Evolutionary conservation across 2,113 vertebrate species (phyloP).

Genomic region (Pangasianodon gigas): DNA sequence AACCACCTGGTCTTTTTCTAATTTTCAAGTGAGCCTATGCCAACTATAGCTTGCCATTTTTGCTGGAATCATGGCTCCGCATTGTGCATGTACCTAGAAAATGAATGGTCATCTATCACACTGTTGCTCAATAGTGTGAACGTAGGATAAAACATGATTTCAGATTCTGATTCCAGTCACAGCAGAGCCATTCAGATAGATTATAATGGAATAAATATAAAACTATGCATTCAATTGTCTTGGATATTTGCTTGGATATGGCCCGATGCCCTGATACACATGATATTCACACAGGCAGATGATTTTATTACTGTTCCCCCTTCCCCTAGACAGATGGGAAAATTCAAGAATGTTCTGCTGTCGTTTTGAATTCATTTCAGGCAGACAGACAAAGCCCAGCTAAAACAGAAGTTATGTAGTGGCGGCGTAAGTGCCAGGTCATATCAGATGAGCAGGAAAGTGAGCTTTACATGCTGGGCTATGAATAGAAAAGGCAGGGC

Average conservation of each 20-base stretch:
- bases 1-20: neutral
- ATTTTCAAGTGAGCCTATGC: neutral
- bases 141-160: neutral
- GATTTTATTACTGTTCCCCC: constrained; percentile 20
- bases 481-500: neutral
- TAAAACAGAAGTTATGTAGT: neutral
- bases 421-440: neutral
- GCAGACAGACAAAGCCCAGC: neutral
- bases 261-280: neutral
- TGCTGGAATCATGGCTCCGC: neutral
- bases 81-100: constrained; percentile 3
- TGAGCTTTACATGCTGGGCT: neutral
- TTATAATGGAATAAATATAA: neutral
- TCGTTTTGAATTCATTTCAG: constrained; percentile 29
- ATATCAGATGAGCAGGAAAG: no score
- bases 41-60: neutral
- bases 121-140: neutral
- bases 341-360: constrained; percentile 22
- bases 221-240: neutral
- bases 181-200: neutral
- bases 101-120: neutral
- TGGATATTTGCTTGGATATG: neutral
- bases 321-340: neutral
- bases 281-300: constrained; percentile 15
- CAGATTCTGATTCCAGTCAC: neutral